These are phyloP conservation scores for Cecropterus lyciades DNA, from an alignment of 1,140 invertebrate genomes.

Conservation along the genomic window DNA sequence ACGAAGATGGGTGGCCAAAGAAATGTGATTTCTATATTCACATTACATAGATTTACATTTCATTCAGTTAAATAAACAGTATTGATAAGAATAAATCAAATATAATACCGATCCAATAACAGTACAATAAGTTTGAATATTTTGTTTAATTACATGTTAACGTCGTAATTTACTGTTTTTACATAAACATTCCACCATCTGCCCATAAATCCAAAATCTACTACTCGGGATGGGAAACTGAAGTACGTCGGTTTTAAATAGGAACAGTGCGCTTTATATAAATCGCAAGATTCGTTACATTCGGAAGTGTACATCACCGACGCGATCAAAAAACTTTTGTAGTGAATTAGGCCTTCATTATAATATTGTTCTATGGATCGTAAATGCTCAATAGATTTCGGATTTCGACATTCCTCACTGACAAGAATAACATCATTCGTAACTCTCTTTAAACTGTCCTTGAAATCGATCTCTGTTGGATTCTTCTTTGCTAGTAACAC, in stretches of 20 bases:
- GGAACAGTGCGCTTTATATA: slow-evolving; percentile 90
- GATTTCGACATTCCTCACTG: slow-evolving; percentile 87
- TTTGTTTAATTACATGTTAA: slow-evolving; percentile 86
- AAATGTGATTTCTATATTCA: no score
- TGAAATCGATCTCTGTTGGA: slow-evolving; percentile 87
- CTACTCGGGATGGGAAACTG: slow-evolving; percentile 86
- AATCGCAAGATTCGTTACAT: slow-evolving; percentile 86
- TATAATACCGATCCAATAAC: background rate
- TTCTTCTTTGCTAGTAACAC: slow-evolving; percentile 85
- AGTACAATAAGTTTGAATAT: no score
- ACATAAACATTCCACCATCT: slow-evolving; percentile 89
- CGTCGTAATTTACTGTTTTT: slow-evolving; percentile 91
- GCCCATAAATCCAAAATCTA: slow-evolving; percentile 92
- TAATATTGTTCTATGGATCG: slow-evolving; percentile 86
- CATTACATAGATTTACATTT: no score
- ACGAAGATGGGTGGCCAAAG: no score
- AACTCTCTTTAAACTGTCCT: slow-evolving; percentile 84
- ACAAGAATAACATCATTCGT: slow-evolving; percentile 88
- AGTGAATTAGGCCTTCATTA: slow-evolving; percentile 88
- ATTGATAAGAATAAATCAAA: no score
- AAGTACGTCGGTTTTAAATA: slow-evolving; percentile 87
- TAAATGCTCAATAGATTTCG: slow-evolving; percentile 87
- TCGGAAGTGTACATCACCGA: slow-evolving; percentile 91
- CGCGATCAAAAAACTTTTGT: slow-evolving; percentile 87
- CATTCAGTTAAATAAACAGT: no score